Evolutionary conservation across 2,888 invertebrate species (phyloP), one percentile per base, ranked within the genome.

Genomic region (Euclidia mi): DNA sequence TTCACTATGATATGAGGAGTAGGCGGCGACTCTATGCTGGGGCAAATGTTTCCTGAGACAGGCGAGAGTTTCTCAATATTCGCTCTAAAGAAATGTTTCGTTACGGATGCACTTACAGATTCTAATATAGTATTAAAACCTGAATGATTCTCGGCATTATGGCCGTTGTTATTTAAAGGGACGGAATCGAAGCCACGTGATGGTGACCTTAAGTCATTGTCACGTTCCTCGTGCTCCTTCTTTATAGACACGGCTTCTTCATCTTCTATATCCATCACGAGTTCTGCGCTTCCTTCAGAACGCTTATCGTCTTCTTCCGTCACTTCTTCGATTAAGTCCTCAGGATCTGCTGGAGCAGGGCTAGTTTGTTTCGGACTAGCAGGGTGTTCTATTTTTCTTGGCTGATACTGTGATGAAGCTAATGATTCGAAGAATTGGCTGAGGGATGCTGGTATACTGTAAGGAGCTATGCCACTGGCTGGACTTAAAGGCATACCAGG

Each of bases 91-190:
- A 97, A 94, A 82, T 97, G 96, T 87, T 97, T 96, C 7, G 96
- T 97, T 11, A 97, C 97, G 0, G 96, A 96, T 10, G 96, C 90
- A 83, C 96, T 97, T 10, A 97, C 97, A 7, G 96, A 96, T 82
- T 97, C 96, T 71, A 97, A 89, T 71, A 97, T 96, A 51, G 96
- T 95, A 81, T 97, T 96, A 32, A 97, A 96, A 32, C 95, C 95
- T 65, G 96, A 95, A 52, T 96, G 92, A 60, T 95, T 95, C 56
- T 94, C 94, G 25, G 80, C 72, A 50, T 83, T 86, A 47, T 84
- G 71, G 34, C 73, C 72, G 61, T 86, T 87, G 65, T 88, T 88
- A 67, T 88, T 85, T 72, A 83, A 69, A 34, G 86, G 87, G 84
- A 89, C 87, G 83, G 91, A 87, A 56, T 90, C 81, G 53, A 82